Conservation (phyloP, 2,888 invertebrate genomes). For the Platycheirus rosarum region DNA sequence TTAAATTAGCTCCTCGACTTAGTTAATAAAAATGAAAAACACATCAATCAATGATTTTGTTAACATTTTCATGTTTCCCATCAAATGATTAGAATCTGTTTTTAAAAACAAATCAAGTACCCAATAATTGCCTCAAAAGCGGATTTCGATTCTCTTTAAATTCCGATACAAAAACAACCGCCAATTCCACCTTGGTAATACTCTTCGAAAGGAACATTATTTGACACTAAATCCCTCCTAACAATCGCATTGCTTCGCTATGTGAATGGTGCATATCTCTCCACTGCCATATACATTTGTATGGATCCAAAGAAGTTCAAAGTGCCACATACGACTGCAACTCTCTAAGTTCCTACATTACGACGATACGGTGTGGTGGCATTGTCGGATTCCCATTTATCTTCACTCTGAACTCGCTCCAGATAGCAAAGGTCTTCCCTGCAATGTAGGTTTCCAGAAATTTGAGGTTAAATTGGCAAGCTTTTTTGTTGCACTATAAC, state of each 20-base stretch:
- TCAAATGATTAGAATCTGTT: no score
- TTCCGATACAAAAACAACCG: no score
- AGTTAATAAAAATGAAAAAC: neutral
- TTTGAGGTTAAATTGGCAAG: neutral
- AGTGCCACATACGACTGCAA: constrained; percentile 10
- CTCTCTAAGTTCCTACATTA: constrained; percentile 26
- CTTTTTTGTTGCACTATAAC: neutral
- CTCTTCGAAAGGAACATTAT: constrained; percentile 23
- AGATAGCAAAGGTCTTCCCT: neutral
- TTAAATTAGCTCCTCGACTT: no score
- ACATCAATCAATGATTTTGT: no score
- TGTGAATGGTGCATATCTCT: neutral
- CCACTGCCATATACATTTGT: neutral
- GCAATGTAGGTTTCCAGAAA: neutral
- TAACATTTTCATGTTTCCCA: no score
- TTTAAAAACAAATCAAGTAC: no score
- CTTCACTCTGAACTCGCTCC: constrained; percentile 22
- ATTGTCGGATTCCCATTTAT: constrained; percentile 28
- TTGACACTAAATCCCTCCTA: constrained; percentile 28
- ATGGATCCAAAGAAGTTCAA: constrained; percentile 24
- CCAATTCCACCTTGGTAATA: constrained; percentile 11
- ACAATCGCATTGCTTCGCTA: constrained; percentile 17
- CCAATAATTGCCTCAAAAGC: no score
- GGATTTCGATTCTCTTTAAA: no score
- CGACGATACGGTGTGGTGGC: constrained; percentile 31